Evolutionary conservation across 2,113 vertebrate genomes (phyloP), one percentile per base, ranked within the genome.

Genomic region (Cyanocitta stelleri): DNA sequence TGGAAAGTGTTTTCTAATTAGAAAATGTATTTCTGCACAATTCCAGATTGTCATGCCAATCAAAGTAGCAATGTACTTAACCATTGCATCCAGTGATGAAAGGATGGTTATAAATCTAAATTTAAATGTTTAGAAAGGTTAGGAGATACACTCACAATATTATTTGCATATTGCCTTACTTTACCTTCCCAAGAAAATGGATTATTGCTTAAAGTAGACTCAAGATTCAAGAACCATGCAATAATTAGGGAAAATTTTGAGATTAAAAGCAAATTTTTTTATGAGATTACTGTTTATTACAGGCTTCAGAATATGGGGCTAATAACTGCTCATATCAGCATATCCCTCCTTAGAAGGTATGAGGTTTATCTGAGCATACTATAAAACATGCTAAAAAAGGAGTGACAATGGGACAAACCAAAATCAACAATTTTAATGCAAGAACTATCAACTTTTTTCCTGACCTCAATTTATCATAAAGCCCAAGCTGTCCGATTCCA

Each of bases 241-340:
- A 90, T 77, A 87, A 94, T 90, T 92, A 77, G 13, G 68, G 71
- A 92, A 93, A 87, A 83, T 41, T 56, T 83, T 81, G 44, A 89
- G n/a, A 94, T 79, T 85, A 90, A 93, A 96, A 94, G n/a, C 32
- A 84, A 80, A 1, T 61, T 82, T 58, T 63, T 90, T 87, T 74
- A 87, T 92, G 52, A 55, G n/a, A 72, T 77, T 44, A 58, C 6
- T 51, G 63, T 67, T 87, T 90, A 76, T 84, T 24, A 63, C 37
- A 91, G 29, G 24, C 37, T 87, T 85, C 69, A 90, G 59, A 74
- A 93, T 85, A 93, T 10, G 29, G 24, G 59, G 17, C n/a, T 79
- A 55, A 67, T 66, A 89, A 79, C 35, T 72, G 37, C 30, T 94
- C 11, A 43, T 71, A 64, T 35, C 35, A 56, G 41, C 48, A 56